These are phyloP conservation scores for Sciurus vulgaris DNA, from an alignment of 2,797 vertebrate genomes.

Conservation along the genomic window DNA sequence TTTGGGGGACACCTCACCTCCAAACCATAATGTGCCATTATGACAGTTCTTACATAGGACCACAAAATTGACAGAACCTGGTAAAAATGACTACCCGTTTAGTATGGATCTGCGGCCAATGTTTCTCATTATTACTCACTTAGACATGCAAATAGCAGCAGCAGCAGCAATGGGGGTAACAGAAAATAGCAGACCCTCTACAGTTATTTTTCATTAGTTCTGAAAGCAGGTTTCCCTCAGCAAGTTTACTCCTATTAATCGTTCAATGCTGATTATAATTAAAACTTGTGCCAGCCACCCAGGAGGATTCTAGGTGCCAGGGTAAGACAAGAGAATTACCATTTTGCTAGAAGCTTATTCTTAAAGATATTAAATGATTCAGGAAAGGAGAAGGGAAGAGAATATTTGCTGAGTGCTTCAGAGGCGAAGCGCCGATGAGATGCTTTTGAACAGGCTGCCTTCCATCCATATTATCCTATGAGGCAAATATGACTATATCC, in stretches of 20 bases:
- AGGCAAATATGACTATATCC: background rate
- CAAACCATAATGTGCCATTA: background rate
- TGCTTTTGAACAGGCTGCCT: background rate
- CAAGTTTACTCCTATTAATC: background rate
- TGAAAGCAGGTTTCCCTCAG: background rate
- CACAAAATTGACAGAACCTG: background rate
- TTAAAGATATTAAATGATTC: background rate
- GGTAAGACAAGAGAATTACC: background rate
- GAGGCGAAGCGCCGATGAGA: background rate
- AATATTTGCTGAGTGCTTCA: background rate
- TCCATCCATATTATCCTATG: background rate
- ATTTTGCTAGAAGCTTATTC: background rate
- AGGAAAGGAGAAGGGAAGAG: background rate
- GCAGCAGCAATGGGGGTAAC: background rate
- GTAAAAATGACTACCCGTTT: background rate
- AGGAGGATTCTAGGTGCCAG: background rate
- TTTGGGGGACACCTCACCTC: too few relatives aligned
- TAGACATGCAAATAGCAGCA: background rate
- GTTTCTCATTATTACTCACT: background rate
- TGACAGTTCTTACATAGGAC: background rate
- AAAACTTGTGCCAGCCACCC: background rate
- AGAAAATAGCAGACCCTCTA: background rate
- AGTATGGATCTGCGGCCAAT: background rate
- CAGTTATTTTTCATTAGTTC: conserved; percentile 29
- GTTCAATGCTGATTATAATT: background rate